These are phyloP conservation scores for Lathronympha strigana DNA, from an alignment of 2,888 invertebrate species.

Conservation along the genomic window DNA sequence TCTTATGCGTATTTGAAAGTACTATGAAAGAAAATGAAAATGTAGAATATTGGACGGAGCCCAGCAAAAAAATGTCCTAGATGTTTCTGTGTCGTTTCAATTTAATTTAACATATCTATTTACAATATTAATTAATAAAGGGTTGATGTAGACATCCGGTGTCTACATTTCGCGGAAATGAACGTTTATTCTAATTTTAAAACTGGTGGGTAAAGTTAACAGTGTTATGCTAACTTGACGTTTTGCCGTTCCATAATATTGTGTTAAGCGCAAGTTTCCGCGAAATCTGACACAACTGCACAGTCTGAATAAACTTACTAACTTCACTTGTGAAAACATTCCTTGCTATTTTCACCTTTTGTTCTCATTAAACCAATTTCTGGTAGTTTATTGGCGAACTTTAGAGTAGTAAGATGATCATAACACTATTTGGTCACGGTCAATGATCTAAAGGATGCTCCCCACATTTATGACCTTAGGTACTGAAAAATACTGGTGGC, in stretches of 20 bases:
- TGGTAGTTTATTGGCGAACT: neutral
- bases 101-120: too few species aligned
- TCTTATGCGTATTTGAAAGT: too few species aligned
- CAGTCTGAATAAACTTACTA: constrained; percentile 69
- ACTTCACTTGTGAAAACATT: constrained; percentile 58
- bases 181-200: constrained; percentile 52
- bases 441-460: too few species aligned
- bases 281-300: constrained; percentile 71
- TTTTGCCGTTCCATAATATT: constrained; percentile 73
- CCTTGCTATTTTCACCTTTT: constrained; percentile 53
- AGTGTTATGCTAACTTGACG: constrained; percentile 73
- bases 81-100: too few species aligned
- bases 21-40: too few species aligned
- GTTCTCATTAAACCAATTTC: constrained; percentile 43
- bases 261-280: constrained; percentile 68
- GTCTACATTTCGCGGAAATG: constrained; percentile 6
- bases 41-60: too few species aligned
- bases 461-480: too few species aligned
- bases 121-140: too few species aligned
- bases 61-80: too few species aligned
- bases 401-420: neutral
- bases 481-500: too few species aligned
- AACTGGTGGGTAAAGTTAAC: constrained; percentile 63
- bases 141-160: too few species aligned
- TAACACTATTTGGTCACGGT: too few species aligned